These are phyloP conservation scores for Leistus spinibarbis DNA, from an alignment of 2,888 invertebrate genomes.

Conservation along the genomic window DNA sequence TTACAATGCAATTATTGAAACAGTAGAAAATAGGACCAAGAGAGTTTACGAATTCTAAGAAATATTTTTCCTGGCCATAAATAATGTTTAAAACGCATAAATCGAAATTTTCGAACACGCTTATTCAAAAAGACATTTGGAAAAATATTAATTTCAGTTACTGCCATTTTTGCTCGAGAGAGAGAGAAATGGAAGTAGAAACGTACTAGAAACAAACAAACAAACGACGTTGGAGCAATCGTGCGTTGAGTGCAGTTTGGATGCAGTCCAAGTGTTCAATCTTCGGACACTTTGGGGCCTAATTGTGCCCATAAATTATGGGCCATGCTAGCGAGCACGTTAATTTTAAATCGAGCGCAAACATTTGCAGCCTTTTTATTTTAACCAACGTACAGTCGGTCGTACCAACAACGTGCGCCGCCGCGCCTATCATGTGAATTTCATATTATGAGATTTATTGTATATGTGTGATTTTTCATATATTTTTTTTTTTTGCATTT, in stretches of 20 bases:
- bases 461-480: conserved; percentile 11
- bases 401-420: neutral
- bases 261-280: conserved; percentile 36
- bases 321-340: conserved; percentile 7
- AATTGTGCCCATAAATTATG: conserved; percentile 38
- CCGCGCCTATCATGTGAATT: conserved; percentile 23
- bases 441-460: conserved; percentile 27
- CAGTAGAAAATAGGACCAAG: too few relatives aligned
- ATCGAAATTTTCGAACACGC: neutral
- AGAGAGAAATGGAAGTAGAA: too few relatives aligned
- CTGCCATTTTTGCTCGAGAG: neutral
- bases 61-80: neutral
- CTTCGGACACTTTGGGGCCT: conserved; percentile 35
- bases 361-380: neutral
- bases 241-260: conserved; percentile 28
- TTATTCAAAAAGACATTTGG: neutral
- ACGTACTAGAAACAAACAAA: neutral
- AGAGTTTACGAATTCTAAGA: neutral
- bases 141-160: neutral
- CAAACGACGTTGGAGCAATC: neutral
- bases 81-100: neutral
- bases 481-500: too few relatives aligned
- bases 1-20: too few relatives aligned
- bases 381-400: neutral
- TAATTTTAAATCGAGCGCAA: conserved; percentile 39